These are phyloP conservation scores for Drosophila nasuta DNA, from an alignment of 1,140 invertebrate genomes.

Conservation along the genomic window DNA sequence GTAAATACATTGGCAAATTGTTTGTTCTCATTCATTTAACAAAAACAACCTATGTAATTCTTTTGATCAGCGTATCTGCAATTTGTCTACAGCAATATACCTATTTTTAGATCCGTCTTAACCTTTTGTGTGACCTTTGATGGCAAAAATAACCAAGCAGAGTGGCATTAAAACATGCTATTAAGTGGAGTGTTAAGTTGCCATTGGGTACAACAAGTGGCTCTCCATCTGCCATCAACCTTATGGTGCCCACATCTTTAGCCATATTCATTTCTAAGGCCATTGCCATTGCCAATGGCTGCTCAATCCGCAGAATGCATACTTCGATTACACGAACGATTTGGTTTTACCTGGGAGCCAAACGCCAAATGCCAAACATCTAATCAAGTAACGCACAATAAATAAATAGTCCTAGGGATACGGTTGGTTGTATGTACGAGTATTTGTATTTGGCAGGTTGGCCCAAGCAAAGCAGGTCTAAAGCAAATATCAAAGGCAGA, in stretches of 20 bases:
- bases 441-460: conserved; percentile 54
- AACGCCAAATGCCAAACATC: conserved; percentile 58
- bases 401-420: conserved; percentile 61
- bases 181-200: conserved; percentile 46
- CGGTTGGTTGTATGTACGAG: neutral
- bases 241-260: conserved; percentile 30
- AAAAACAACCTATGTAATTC: neutral
- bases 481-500: conserved; percentile 61
- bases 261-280: neutral
- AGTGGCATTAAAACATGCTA: conserved; percentile 9
- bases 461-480: conserved; percentile 17
- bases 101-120: conserved; percentile 1
- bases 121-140: conserved; percentile 5
- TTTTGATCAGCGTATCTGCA: conserved; percentile 8
- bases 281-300: conserved; percentile 7
- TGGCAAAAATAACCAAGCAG: conserved; percentile 1
- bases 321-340: conserved; percentile 67
- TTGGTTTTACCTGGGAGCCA: conserved; percentile 68
- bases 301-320: conserved; percentile 52
- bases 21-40: neutral
- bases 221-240: conserved; percentile 53
- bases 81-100: conserved; percentile 14
- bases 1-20: conserved; percentile 15
- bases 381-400: conserved; percentile 80
- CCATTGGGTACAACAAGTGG: conserved; percentile 53